Conservation (phyloP, 2,888 invertebrate species). For the Tholera decimalis region DNA sequence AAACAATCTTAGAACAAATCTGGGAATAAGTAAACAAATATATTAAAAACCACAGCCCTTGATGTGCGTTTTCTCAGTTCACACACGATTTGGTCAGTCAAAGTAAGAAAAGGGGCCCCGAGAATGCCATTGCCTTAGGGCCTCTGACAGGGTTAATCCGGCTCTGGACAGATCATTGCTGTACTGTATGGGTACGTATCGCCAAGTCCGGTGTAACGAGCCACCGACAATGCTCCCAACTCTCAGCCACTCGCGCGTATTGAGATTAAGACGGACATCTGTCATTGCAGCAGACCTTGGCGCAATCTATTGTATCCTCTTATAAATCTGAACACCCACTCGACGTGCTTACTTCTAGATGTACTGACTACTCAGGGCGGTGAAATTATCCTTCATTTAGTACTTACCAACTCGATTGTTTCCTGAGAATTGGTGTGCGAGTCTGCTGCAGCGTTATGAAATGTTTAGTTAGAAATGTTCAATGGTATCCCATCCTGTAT, state of each 20-base stretch:
- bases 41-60: too few relatives aligned
- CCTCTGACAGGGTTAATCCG: too few relatives aligned
- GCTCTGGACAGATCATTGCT: too few relatives aligned
- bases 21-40: too few relatives aligned
- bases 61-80: too few relatives aligned
- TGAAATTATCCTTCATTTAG: slow-evolving; percentile 50
- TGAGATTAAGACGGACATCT: slow-evolving; percentile 83
- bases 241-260: slow-evolving; percentile 69
- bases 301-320: slow-evolving; percentile 78
- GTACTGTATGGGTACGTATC: too few relatives aligned
- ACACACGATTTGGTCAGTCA: too few relatives aligned
- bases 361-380: slow-evolving; percentile 19
- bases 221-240: slow-evolving; percentile 45
- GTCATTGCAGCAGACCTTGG: slow-evolving; percentile 79
- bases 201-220: neutral
- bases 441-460: neutral
- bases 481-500: neutral
- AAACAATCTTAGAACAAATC: too few relatives aligned
- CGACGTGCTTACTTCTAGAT: slow-evolving; percentile 29
- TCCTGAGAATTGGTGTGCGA: slow-evolving; percentile 4
- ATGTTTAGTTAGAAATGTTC: neutral
- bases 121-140: too few relatives aligned
- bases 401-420: neutral
- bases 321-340: slow-evolving; percentile 71
- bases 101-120: too few relatives aligned